Base-by-base conservation (phyloP, 2,797 vertebrate genomes). In the Crax fasciolata region DNA sequence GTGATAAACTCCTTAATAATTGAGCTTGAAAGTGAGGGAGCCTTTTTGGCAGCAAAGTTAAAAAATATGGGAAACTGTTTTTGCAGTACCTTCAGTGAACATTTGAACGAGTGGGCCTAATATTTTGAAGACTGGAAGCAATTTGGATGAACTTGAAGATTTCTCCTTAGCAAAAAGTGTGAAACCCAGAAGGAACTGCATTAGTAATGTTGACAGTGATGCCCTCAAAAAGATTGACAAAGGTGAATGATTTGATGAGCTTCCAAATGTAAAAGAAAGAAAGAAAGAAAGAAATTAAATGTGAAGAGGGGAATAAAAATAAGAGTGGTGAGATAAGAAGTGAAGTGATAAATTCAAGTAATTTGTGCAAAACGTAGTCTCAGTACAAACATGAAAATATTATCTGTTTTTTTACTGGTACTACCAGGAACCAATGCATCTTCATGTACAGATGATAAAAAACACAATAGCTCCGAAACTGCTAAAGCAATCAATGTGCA, bases 281-380 rank as follows among this genome's bases (percentile, higher is more conserved):
- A 35, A 35, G 35, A 35, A 79, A 41, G 6, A 11, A 28, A 61
- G 32, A 91, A 83, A 93, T 81, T 54, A 89, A 91, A 86, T 72
- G 13, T 77, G 54, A 94, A 84, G 84, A 84, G 24, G 2, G 23
- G 51, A 93, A 94, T 91, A 91, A 87, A 96, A 91, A 65, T 61
- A 75, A 89, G 70, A 46, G 13, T 18, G 6, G 32, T 32, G 68
- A 65, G 68, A 83, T 92, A 92, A 85, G 87, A 87, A 91, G 93
- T 35, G 8, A 21, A 77, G 52, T 44, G 72, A 92, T 70, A 65
- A 49, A 89, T 75, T 85, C 32, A n/a, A 65, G 76, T 38, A 54
- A 68, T 91, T 91, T 27, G 75, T 78, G 62, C 92, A 74, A 92
- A 94, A 95, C 80, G 87, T 1, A 72, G 54, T 27, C 72, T 62